Evolutionary conservation across 2,888 invertebrate genomes (phyloP), one percentile per base, ranked within the genome.

Genomic region (Stenotaenia linearis): DNA sequence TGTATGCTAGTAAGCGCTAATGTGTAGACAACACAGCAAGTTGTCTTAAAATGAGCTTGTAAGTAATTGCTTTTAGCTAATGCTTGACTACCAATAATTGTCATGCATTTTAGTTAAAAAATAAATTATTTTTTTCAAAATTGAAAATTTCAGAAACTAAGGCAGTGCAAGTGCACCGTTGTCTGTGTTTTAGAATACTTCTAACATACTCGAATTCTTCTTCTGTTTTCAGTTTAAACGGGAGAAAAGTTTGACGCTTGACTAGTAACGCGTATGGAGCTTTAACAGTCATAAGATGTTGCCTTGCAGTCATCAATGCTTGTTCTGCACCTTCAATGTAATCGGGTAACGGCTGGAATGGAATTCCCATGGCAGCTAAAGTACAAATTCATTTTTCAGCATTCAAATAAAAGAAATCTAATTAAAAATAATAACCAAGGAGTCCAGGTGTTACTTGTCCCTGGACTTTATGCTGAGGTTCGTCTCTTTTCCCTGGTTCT

Each of bases 401-500:
- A 12, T 28, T 69, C 12, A 28, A 25, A 10, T 7, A 4, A 69
- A 69, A 69, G n/a, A 37, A 1, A 37, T 12, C 9, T 37, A 37
- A 37, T 6, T 9, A 1, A 3, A 12, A 32, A 32, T 32, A 32
- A 32, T 32, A 32, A 86, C 87, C 86, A 28, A 87, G 82, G 75
- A 87, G 82, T 75, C 85, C 85, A 28, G 86, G 86, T 50, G 87
- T 87, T 76, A 86, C 85, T 82, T 86, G 85, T 15, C 87, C 87
- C 82, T 87, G 87, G n/a, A 85, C 84, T 32, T 83, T 82, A 82
- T 87, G 87, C 81, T 88, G 87, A 15, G 87, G 87, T 81, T 88
- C 87, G 83, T 88, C 87, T 78, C 87, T 82, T 81, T 87, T 86
- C 32, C 88, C 87, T 61, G 87, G 87, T 82, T 87, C 86, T 25